Base-by-base conservation (phyloP, 2,797 vertebrate genomes). In the Pseudopleuronectes americanus region DNA sequence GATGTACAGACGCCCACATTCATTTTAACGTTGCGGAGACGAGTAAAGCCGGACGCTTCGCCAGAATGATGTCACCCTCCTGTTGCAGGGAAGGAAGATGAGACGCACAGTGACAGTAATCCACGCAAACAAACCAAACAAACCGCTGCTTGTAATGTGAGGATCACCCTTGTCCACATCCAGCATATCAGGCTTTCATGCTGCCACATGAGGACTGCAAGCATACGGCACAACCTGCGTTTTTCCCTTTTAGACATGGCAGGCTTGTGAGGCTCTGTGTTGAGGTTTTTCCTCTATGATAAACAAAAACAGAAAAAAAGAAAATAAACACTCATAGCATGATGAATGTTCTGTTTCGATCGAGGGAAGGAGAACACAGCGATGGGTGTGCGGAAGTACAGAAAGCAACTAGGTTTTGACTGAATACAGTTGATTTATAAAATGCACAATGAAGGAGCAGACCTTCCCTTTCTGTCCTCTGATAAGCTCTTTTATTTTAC, bases 371-470 rank as follows among this genome's bases (percentile, higher is more conserved):
- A 74, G 58, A 64, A 43, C 7, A 81, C 69, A 38, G 55, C 74
- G 80, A 77, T 71, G 23, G 67, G 26, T 60, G 86, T 75, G 77
- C 81, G 61, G 23, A 58, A 61, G 47, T 69, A 72, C 8, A 64
- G 33, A 70, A 68, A 45, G 49, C 48, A 51, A 28, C 64, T 68
- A 64, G 59, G 65, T 70, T 70, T 70, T 71, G 55, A 75, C 70
- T 83, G 80, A 85, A 79, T 62, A n/a, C 28, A 70, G 67, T 38
- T 76, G 77, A 74, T 80, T 87, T 84, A 86, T 79, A 84, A 84
- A 86, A 79, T 88, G 90, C 90, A 94, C 82, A 83, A 85, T 94
- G 94, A 95, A 96, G 95, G 94, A 95, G 84, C 68, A 81, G 62
- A 17, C 77, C 57, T 89, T 84, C 83, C 83, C 84, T 66, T 73